These are phyloP conservation scores for Troides helena DNA, from an alignment of 2,888 invertebrate genomes.

Conservation along the genomic window DNA sequence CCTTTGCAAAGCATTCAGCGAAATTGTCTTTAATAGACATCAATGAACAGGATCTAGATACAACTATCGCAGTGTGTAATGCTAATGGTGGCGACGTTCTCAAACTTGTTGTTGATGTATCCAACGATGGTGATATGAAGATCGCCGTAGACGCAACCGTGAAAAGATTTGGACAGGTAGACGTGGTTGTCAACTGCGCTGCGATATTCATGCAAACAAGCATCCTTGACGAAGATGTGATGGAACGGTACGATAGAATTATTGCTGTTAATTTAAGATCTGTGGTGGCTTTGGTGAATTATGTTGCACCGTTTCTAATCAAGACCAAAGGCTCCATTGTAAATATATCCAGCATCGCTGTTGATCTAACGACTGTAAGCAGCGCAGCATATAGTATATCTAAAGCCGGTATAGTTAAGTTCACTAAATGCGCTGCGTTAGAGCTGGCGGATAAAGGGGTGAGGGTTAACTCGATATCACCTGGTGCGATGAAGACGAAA, in stretches of 20 bases:
- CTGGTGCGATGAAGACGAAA: constrained; percentile 81
- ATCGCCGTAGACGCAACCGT: constrained; percentile 40
- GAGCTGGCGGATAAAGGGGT: constrained; percentile 81
- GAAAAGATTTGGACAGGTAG: constrained; percentile 42
- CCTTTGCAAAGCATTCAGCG: constrained; percentile 49
- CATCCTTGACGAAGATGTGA: constrained; percentile 38
- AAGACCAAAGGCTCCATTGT: constrained; percentile 47
- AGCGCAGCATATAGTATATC: constrained; percentile 80
- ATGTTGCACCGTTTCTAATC: constrained; percentile 38
- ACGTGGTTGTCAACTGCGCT: constrained; percentile 47
- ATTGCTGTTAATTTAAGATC: constrained; percentile 47
- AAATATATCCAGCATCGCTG: constrained; percentile 46
- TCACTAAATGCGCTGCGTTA: constrained; percentile 86
- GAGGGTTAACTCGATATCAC: constrained; percentile 85
- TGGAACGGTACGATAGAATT: constrained; percentile 43
- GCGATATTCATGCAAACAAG: constrained; percentile 37
- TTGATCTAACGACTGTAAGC: constrained; percentile 24
- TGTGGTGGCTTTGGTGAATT: constrained; percentile 41
- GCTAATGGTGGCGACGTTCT: constrained; percentile 42
- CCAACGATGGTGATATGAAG: constrained; percentile 41
- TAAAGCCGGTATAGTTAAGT: constrained; percentile 86
- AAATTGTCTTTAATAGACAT: constrained; percentile 46
- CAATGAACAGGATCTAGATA: constrained; percentile 40
- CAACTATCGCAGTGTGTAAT: constrained; percentile 32
- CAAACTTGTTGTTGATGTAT: constrained; percentile 42